Conservation (phyloP, 2,113 vertebrate species). For the Hiodon alosoides region DNA sequence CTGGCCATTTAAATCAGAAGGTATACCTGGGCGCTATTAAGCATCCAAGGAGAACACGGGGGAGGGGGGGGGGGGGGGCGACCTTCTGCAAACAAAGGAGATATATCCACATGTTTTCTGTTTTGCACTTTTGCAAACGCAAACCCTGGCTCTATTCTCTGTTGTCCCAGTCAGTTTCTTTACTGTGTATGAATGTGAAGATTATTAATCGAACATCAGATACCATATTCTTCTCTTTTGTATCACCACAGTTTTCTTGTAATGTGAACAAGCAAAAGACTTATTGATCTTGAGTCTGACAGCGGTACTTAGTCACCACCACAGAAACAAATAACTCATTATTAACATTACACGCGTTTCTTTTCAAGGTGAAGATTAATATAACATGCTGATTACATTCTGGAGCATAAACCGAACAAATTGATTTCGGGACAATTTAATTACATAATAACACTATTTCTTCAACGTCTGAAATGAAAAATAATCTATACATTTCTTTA, state of each 20-base stretch:
- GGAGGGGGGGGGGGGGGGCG: too few relatives aligned
- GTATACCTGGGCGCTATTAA: too few relatives aligned
- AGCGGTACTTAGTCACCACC: conserved; percentile 13
- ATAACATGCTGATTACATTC: conserved; percentile 22
- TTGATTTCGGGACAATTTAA: conserved; percentile 7
- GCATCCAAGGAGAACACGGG: too few relatives aligned
- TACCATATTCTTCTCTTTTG: background rate
- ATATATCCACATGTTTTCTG: too few relatives aligned
- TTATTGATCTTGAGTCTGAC: conserved; percentile 6
- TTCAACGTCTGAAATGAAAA: conserved; percentile 17
- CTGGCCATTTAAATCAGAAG: too few relatives aligned
- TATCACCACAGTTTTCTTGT: background rate
- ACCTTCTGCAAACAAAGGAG: too few relatives aligned
- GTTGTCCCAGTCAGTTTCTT: background rate
- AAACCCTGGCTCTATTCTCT: too few relatives aligned
- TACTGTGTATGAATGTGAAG: background rate
- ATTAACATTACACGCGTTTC: conserved; percentile 8
- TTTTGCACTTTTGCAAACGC: too few relatives aligned
- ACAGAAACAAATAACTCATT: conserved; percentile 25
- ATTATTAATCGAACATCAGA: conserved; percentile 4
- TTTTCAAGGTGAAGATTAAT: conserved; percentile 14
- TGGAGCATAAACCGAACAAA: conserved; percentile 15
- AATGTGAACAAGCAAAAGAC: background rate
- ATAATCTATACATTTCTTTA: conserved; percentile 13
- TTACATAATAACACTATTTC: conserved; percentile 14